phyloP scores from a whole-genome alignment of 2,888 invertebrate species.

The Nemotelus nigrinus region DNA sequence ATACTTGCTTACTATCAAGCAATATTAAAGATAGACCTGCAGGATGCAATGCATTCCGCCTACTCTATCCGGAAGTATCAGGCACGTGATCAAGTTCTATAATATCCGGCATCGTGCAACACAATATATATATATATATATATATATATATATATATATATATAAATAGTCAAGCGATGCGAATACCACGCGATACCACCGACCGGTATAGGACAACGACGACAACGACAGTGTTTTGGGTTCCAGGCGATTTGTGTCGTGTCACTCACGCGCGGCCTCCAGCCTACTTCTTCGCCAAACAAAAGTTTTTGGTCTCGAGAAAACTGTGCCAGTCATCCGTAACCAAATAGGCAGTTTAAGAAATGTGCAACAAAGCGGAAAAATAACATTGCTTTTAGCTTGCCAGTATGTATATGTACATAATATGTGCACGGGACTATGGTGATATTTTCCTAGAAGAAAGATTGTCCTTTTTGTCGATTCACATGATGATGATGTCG shows the following conservation, averaged over 20 bases:
- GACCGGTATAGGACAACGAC: background rate
- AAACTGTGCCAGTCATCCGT: constrained; percentile 22
- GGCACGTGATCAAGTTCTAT: constrained; percentile 35
- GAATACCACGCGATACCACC: background rate
- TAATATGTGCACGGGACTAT: background rate
- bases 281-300: too few relatives aligned
- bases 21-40: too few relatives aligned
- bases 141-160: too few relatives aligned
- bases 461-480: background rate
- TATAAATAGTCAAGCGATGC: background rate
- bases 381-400: constrained; percentile 22
- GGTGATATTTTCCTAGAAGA: background rate
- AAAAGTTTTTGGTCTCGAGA: background rate
- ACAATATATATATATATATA: too few relatives aligned
- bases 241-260: too few relatives aligned
- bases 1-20: background rate
- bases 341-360: constrained; percentile 10
- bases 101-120: constrained; percentile 23
- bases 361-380: constrained; percentile 28
- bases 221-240: background rate
- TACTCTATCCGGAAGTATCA: constrained; percentile 24
- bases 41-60: constrained; percentile 25
- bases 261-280: too few relatives aligned
- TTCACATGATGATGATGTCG: background rate
- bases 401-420: background rate